phyloP scores from a whole-genome alignment of 2,888 invertebrate genomes.

The Scaptomyza flava region DNA sequence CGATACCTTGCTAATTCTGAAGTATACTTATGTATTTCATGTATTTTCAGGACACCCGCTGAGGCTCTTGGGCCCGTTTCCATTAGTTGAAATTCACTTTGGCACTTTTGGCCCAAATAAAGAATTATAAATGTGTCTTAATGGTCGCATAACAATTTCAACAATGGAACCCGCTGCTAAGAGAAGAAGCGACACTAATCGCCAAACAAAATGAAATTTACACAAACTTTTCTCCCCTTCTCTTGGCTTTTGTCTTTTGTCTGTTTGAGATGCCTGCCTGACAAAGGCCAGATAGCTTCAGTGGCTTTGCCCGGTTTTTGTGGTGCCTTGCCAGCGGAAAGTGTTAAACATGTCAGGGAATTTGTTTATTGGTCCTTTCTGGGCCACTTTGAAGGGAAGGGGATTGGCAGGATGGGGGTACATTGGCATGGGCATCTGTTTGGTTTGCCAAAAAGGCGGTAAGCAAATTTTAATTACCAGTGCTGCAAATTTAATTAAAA shows the following conservation, averaged over 20 bases:
- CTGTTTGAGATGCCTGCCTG: constrained; percentile 44
- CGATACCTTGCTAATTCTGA: constrained; percentile 54
- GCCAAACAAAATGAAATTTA: constrained; percentile 81
- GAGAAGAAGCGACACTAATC: constrained; percentile 79
- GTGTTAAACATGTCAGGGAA: constrained; percentile 82
- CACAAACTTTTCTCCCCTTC: constrained; percentile 61
- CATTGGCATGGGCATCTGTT: constrained; percentile 60
- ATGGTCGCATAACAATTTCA: constrained; percentile 75
- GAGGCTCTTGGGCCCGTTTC: constrained; percentile 40
- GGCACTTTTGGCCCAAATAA: constrained; percentile 49
- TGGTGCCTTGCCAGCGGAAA: constrained; percentile 70
- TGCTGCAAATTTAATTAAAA: constrained; percentile 74
- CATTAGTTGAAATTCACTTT: constrained; percentile 69
- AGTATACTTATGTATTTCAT: constrained; percentile 15
- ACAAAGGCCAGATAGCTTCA: constrained; percentile 72
- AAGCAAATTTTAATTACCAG: constrained; percentile 74
- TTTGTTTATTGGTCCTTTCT: constrained; percentile 77
- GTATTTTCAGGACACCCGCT: constrained; percentile 19
- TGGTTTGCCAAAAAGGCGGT: constrained; percentile 36
- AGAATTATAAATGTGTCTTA: constrained; percentile 81
- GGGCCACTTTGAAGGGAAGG: constrained; percentile 18
- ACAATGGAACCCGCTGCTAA: constrained; percentile 61
- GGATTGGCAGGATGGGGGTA: neutral
- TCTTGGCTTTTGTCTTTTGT: constrained; percentile 43
- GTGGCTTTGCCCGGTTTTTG: constrained; percentile 58